Evolutionary conservation across 2,888 invertebrate species (phyloP).

Genomic region (Stenodera caucasica): DNA sequence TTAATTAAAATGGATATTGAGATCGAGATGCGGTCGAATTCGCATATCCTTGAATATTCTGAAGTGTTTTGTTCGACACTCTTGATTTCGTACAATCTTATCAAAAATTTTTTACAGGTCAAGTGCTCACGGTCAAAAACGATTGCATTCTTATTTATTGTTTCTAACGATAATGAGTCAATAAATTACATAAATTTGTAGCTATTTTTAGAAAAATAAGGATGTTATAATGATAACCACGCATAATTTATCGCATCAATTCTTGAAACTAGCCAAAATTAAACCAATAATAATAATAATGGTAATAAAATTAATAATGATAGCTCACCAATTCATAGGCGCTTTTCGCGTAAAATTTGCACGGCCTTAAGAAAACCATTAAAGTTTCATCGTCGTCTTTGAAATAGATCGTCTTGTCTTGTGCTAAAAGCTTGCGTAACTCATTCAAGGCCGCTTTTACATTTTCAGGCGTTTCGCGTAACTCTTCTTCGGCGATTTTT

Average conservation of each 20-base stretch:
- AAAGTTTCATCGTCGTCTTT: constrained; percentile 78
- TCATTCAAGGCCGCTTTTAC: constrained; percentile 64
- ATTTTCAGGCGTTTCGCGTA: constrained; percentile 72
- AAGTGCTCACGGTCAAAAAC: not conserved
- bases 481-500: constrained; percentile 64
- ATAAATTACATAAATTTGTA: not conserved
- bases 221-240: not conserved
- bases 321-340: constrained; percentile 72
- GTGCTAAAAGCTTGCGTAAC: constrained; percentile 64
- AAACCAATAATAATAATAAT: too few relatives aligned
- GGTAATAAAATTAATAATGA: too few relatives aligned
- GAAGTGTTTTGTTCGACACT: not conserved
- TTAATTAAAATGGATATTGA: too few relatives aligned
- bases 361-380: constrained; percentile 76
- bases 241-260: not conserved
- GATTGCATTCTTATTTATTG: not conserved
- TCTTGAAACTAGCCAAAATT: not conserved
- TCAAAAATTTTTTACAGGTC: not conserved
- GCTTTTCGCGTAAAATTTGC: constrained; percentile 82
- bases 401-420: constrained; percentile 67
- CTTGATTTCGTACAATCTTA: not conserved
- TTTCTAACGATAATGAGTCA: not conserved
- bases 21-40: too few relatives aligned
- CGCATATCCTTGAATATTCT: not conserved
- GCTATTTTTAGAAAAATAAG: not conserved